Evolutionary conservation across 2,888 invertebrate genomes (phyloP), one percentile per base, ranked within the genome.

Genomic region (Heliconius sara): DNA sequence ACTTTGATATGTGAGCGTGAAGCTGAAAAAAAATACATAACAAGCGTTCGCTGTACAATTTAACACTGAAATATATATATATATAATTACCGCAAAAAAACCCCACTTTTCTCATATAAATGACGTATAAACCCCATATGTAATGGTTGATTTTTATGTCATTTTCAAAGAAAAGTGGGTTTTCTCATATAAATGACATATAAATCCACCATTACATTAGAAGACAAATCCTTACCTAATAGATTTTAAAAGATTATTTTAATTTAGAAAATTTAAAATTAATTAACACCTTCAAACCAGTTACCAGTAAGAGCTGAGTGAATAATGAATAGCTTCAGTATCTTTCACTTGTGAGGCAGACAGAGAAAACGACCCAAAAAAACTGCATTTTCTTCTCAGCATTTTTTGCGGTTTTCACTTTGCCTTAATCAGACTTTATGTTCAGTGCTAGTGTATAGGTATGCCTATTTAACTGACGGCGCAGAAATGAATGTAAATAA

Each of bases 271-370:
- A 10, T 16, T 25, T 65, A 25, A 65, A 65, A 27, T 43, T 43
- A 70, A 70, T 70, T 25, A 70, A 13, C 43, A 25, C 43, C 13
- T 13, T n/a, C 25, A 70, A 43, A 16, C 7, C 13, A 39, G 13
- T 68, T 43, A 68, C 39, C n/a, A 70, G 43, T 43, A 13, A 43
- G 43, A 43, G 22, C 43, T 13, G 25, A 43, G 43, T 70, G 68
- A 9, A 25, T 67, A 67, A 67, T 39, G 68, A 25, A 16, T 16
- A 43, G 43, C 43, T 43, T 43, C 43, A 16, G 25, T 70, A 13
- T 43, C 68, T 70, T 70, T 70, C 43, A 43, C 68, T 70, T 70
- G 43, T 70, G 68, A 43, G 68, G 68, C 68, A 70, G 68, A 70
- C 68, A 70, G 12, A 70, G 68, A 70, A 70, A 70, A 70, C 13